Percentiles rank a stretch among this genome's conserved stretches.
phyloP scores from a whole-genome alignment of 1,140 invertebrate species.

The Trichonephila clavipes region DNA sequence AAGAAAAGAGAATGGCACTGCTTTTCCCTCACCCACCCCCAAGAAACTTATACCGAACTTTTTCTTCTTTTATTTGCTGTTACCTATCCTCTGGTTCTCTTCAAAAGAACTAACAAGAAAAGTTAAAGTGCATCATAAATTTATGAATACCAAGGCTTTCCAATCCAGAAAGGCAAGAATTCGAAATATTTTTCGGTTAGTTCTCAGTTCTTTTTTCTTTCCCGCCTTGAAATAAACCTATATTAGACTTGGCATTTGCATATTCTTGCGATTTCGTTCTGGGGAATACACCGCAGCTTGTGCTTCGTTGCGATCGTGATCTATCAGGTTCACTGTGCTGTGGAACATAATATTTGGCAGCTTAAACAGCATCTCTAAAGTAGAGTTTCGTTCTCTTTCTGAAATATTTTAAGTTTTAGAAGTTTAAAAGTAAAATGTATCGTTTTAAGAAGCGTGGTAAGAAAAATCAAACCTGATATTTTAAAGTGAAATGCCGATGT shows the following conservation, averaged over 20 bases:
- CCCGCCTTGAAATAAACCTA: neutral
- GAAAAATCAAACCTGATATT: no score
- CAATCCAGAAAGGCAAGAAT: neutral
- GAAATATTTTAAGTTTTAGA: neutral
- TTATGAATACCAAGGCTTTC: neutral
- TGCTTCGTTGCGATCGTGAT: neutral
- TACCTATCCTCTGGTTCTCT: neutral
- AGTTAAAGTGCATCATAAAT: slow-evolving; percentile 59
- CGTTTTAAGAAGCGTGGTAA: neutral
- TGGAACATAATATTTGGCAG: neutral
- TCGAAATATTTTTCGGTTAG: slow-evolving; percentile 26
- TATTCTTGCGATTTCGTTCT: neutral
- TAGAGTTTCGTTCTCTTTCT: neutral
- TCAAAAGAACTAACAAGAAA: slow-evolving; percentile 48
- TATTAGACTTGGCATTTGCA: slow-evolving; percentile 10
- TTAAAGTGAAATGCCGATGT: no score
- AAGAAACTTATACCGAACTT: slow-evolving; percentile 36
- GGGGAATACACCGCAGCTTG: neutral
- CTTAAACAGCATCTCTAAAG: neutral
- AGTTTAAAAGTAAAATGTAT: neutral
- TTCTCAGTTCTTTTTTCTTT: neutral
- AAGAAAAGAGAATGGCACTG: neutral
- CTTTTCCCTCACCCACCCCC: neutral
- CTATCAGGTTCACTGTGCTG: neutral
- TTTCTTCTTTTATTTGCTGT: neutral